Evolutionary conservation across 1,140 invertebrate species (phyloP), one percentile per base, ranked within the genome.

Genomic region (Listronotus bonariensis): DNA sequence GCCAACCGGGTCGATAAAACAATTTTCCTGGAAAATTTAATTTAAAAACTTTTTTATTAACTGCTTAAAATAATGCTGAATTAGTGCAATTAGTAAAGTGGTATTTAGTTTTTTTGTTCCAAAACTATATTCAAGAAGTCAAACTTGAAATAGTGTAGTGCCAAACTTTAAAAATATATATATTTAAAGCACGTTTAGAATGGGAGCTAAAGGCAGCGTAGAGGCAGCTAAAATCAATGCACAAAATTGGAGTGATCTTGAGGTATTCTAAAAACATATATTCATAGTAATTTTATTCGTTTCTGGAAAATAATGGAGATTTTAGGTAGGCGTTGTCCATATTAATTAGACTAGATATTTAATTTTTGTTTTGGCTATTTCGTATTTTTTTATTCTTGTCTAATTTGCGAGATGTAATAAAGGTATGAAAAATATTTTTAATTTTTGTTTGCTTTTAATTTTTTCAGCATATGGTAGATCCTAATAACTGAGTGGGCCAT

Each of bases 141-240:
- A 51, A 56, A 9, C 12, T 10, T 46, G 11, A 32, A 11, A n/a
- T 32, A 31, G 42, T 49, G 46, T 49, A 20, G 67, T 68, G 64
- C 60, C 61, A 68, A 55, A 59, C 59, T 67, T 54, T 61, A 59
- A 20, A 32, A 9, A 49, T 18, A 58, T 67, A 48, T 53, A 67
- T 62, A 14, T 60, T 48, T 41, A 14, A 48, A 41, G 40, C 26
- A 42, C 36, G 14, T 43, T 53, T 52, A 60, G 48, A 61, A 86
- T 88, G 87, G 87, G 87, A 82, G 86, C 86, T 77, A 88, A 88
- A 83, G 85, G 86, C 77, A 88, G 87, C 82, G 87, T 88, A 76
- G 87, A 88, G 80, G 84, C 84, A 76, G 86, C 86, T 78, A 88
- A 88, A 84, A 84, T 87, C 82, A 87, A 87, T 81, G 82, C 86